A percentile compares a stretch with the other conserved stretches of the same genome.
phyloP scores from a whole-genome alignment of 37 sponge, comb jelly and placozoan genomes.

The Spongilla lacustris region DNA sequence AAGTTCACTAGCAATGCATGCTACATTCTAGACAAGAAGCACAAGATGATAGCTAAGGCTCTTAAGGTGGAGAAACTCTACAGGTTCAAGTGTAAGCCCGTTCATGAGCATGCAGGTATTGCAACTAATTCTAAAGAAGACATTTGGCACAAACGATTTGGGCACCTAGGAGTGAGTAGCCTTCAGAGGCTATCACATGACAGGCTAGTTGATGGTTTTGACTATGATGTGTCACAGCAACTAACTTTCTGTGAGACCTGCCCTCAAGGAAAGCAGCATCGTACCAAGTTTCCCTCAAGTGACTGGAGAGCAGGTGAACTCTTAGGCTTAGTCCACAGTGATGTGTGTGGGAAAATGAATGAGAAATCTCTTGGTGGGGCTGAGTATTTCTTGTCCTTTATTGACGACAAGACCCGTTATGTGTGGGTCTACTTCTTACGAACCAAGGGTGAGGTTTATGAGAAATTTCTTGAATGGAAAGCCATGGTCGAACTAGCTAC shows the following conservation, averaged over 20 bases:
- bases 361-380: conserved; percentile 44
- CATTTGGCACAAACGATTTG: conserved; percentile 64
- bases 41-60: conserved; percentile 31
- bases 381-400: conserved; percentile 51
- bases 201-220: conserved; percentile 50
- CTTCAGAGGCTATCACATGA: conserved; percentile 35
- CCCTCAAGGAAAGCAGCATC: conserved; percentile 23
- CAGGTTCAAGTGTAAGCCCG: conserved; percentile 28
- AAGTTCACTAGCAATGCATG: conserved; percentile 43
- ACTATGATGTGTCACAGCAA: conserved; percentile 29
- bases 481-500: conserved; percentile 18
- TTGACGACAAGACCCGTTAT: conserved; percentile 58
- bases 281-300: conserved; percentile 25
- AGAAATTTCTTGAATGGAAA: conserved; percentile 44
- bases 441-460: conserved; percentile 46
- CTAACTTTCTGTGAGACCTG: conserved; percentile 39
- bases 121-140: conserved; percentile 16
- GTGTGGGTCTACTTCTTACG: conserved; percentile 38
- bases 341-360: conserved; percentile 53
- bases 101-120: background rate
- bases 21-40: conserved; percentile 14
- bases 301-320: conserved; percentile 34
- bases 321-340: conserved; percentile 50
- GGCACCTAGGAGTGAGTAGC: conserved; percentile 39
- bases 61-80: conserved; percentile 35